Evolutionary conservation across 2,113 vertebrate genomes (phyloP).

Genomic region (Trochalopteron elliotii): DNA sequence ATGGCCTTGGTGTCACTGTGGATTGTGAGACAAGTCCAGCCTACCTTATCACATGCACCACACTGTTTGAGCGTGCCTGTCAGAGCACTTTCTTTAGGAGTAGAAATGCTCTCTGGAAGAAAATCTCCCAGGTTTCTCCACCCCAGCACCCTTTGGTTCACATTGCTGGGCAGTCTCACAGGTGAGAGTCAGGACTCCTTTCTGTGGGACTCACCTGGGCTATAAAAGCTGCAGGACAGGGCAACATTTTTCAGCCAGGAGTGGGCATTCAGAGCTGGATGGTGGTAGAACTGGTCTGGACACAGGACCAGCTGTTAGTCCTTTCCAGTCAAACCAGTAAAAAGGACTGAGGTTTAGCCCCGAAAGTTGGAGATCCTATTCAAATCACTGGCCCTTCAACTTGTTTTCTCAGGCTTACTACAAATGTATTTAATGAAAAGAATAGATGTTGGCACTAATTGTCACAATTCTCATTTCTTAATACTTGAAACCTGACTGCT

Average conservation of each 20-base stretch:
- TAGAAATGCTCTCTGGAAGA: neutral
- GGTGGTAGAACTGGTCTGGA: neutral
- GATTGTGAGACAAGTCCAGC: neutral
- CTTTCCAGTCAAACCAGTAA: neutral
- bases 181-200: neutral
- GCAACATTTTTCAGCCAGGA: neutral
- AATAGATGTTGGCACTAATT: neutral
- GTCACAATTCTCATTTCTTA: neutral
- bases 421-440: neutral
- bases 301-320: neutral
- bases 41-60: neutral
- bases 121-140: neutral
- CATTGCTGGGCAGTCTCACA: accelerated
- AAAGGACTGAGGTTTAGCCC: neutral
- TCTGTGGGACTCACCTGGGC: neutral
- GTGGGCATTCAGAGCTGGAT: neutral
- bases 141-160: neutral
- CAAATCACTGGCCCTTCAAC: neutral
- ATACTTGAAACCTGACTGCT: neutral
- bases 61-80: neutral
- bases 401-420: neutral
- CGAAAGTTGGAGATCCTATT: neutral
- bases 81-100: neutral
- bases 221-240: neutral
- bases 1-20: neutral